A percentile compares a stretch with the other conserved stretches of the same genome.
These are phyloP conservation scores for Orchesellides sinensis DNA, from an alignment of 2,888 invertebrate species.

Conservation along the genomic window DNA sequence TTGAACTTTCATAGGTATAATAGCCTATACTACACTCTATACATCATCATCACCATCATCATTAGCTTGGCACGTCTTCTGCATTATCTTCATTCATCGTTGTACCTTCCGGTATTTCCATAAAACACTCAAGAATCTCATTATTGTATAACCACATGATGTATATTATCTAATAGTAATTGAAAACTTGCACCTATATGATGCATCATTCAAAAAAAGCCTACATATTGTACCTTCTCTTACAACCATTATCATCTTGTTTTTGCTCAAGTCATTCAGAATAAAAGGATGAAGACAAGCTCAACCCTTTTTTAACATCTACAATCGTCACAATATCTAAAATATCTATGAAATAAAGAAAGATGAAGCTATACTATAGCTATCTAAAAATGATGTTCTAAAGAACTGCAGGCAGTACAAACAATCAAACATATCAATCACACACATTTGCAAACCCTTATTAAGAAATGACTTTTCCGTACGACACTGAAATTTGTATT, in stretches of 20 bases:
- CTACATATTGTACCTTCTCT: not conserved
- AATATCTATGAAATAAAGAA: too few relatives aligned
- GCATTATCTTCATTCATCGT: not conserved
- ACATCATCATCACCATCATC: conserved; percentile 7
- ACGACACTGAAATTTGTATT: too few relatives aligned
- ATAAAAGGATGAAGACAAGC: not conserved
- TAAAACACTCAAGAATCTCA: not conserved
- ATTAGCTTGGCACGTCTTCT: not conserved
- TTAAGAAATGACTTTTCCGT: too few relatives aligned
- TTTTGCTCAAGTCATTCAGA: not conserved
- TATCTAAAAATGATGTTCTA: too few relatives aligned
- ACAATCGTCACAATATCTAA: not conserved
- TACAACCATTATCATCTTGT: not conserved
- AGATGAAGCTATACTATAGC: too few relatives aligned
- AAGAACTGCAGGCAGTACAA: too few relatives aligned
- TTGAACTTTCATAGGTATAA: not conserved
- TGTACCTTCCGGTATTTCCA: conserved; percentile 27
- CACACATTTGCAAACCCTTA: too few relatives aligned
- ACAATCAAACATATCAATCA: too few relatives aligned
- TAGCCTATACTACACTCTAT: not conserved
- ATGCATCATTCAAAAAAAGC: too few relatives aligned
- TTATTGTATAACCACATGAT: not conserved
- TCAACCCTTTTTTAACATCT: not conserved
- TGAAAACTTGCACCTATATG: too few relatives aligned
- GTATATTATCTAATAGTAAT: not conserved